These are phyloP conservation scores for Hydrotaea diabolus DNA, from an alignment of 2,888 invertebrate species.

Conservation along the genomic window DNA sequence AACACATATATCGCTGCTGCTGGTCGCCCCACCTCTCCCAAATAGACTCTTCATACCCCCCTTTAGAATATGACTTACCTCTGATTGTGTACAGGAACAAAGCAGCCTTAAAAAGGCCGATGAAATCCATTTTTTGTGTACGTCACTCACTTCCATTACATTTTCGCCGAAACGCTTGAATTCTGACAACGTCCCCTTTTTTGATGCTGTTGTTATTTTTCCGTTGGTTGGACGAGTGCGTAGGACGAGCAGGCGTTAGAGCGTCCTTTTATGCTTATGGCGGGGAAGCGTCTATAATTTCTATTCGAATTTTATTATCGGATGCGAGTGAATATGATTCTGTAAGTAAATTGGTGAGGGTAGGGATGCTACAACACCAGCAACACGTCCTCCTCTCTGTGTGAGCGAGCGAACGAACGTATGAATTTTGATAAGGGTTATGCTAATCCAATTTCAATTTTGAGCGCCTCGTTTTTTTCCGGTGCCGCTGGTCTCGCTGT, in stretches of 20 bases:
- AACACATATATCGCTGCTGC: too few relatives aligned
- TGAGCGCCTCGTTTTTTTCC: slow-evolving; percentile 26
- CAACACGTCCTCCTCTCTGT: neutral
- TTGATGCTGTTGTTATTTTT: neutral
- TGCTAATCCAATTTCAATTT: slow-evolving; percentile 47
- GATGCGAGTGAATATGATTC: neutral
- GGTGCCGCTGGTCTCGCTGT: neutral
- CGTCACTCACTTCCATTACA: slow-evolving; percentile 81
- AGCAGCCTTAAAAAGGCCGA: slow-evolving; percentile 81
- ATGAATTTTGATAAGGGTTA: slow-evolving; percentile 48
- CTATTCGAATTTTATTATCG: slow-evolving; percentile 61
- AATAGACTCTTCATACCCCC: too few relatives aligned
- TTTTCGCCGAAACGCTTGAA: slow-evolving; percentile 75
- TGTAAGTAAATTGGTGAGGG: slow-evolving; percentile 9
- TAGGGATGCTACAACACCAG: neutral
- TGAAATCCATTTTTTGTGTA: slow-evolving; percentile 81
- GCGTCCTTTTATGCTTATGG: neutral
- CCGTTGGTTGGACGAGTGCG: slow-evolving; percentile 9
- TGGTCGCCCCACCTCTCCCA: neutral
- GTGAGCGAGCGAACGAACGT: neutral
- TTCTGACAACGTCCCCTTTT: slow-evolving; percentile 45
- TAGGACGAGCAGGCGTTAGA: neutral
- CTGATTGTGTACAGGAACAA: slow-evolving; percentile 80
- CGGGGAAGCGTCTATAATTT: neutral
- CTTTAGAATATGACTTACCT: slow-evolving; percentile 75